Evolutionary conservation across 2,797 vertebrate species (phyloP).

Genomic region (Champsocephalus gunnari): DNA sequence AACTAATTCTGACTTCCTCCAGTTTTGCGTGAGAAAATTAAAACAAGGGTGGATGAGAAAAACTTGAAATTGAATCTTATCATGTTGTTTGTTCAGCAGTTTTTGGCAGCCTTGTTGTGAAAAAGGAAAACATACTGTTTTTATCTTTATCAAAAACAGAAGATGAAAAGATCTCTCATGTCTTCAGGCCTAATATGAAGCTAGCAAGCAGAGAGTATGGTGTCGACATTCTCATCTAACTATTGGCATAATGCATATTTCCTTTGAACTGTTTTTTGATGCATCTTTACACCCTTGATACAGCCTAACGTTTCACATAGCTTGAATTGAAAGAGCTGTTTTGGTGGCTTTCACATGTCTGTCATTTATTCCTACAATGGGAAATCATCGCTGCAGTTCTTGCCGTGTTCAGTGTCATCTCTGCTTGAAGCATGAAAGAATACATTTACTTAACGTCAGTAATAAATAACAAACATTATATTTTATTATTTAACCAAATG

Average conservation of each 20-base stretch:
- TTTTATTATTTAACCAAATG: background rate
- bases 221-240: too few species aligned
- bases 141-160: background rate
- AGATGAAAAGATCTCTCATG: too few species aligned
- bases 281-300: background rate
- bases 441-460: background rate
- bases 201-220: too few species aligned
- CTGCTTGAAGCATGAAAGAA: background rate
- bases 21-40: conserved; percentile 39
- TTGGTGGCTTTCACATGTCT: background rate
- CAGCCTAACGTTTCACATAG: background rate
- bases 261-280: background rate
- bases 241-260: background rate
- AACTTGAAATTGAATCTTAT: conserved; percentile 29
- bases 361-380: background rate
- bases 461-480: background rate
- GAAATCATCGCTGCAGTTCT: background rate
- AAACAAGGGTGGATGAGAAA: conserved; percentile 43
- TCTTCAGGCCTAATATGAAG: too few species aligned
- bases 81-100: conserved; percentile 9
- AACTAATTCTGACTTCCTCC: conserved; percentile 52
- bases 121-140: background rate
- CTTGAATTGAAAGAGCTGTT: background rate
- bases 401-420: too few species aligned
- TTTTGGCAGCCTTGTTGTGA: background rate